These are phyloP conservation scores for Brotogeris chrysoptera DNA, from an alignment of 2,797 vertebrate genomes.

Conservation along the genomic window DNA sequence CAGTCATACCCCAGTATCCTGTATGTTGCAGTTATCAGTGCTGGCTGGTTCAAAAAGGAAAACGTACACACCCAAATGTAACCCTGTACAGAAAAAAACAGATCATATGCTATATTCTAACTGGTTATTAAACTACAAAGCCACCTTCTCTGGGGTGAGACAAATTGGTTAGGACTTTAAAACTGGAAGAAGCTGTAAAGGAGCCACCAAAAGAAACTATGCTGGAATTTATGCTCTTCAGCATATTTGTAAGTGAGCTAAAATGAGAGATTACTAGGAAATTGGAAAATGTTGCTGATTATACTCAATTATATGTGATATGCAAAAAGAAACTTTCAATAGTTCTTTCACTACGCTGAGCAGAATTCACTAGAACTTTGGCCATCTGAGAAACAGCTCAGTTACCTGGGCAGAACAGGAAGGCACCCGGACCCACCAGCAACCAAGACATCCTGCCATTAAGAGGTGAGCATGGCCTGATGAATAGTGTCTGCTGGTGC, in stretches of 20 bases:
- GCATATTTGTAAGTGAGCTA: not conserved
- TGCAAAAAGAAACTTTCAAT: not conserved
- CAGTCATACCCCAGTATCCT: not conserved
- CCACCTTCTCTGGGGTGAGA: not conserved
- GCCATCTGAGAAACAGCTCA: not conserved
- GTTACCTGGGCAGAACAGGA: not conserved
- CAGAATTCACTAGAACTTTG: not conserved
- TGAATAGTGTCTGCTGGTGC: not conserved
- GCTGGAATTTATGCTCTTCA: not conserved
- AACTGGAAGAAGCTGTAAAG: not conserved
- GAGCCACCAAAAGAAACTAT: not conserved
- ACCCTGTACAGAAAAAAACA: not conserved
- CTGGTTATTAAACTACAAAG: not conserved
- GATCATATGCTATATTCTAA: not conserved
- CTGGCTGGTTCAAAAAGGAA: not conserved
- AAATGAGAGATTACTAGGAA: not conserved
- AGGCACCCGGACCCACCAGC: not conserved
- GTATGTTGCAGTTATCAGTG: not conserved
- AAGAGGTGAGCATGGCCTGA: not conserved
- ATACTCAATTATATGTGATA: not conserved
- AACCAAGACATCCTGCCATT: not conserved
- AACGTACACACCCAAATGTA: not conserved
- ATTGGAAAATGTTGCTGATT: not conserved
- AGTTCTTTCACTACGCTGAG: not conserved
- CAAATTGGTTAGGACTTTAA: not conserved